Evolutionary conservation across 2,888 invertebrate species (phyloP).

Genomic region (Erpobdella octoculata): DNA sequence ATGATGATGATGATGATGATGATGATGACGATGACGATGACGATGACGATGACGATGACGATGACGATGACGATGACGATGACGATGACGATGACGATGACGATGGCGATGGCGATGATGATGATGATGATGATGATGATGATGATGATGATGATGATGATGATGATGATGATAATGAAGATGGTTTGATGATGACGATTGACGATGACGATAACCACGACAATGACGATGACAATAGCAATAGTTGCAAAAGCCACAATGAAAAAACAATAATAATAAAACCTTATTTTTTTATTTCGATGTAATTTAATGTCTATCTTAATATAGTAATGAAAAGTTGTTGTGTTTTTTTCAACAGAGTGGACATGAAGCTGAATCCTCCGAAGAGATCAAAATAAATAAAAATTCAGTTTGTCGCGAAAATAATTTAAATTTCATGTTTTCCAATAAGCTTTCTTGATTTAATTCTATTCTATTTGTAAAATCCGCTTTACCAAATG

Average conservation of each 20-base stretch:
- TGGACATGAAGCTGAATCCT: too few relatives aligned
- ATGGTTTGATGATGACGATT: not conserved
- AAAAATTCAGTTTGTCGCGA: too few relatives aligned
- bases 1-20: constrained; percentile 16
- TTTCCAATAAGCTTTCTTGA: too few relatives aligned
- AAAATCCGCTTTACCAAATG: too few relatives aligned
- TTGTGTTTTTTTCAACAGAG: too few relatives aligned
- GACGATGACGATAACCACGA: not conserved
- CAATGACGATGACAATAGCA: not conserved
- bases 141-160: constrained; percentile 15
- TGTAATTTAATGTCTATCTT: not conserved
- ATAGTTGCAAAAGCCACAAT: not conserved
- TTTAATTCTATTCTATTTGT: too few relatives aligned
- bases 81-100: constrained; percentile 22
- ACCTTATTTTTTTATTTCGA: not conserved
- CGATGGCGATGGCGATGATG: constrained; percentile 2
- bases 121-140: constrained; percentile 16
- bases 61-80: not conserved
- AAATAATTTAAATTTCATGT: too few relatives aligned
- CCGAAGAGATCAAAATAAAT: too few relatives aligned
- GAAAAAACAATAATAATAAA: not conserved
- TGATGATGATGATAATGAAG: not conserved
- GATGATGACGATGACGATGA: constrained; percentile 24
- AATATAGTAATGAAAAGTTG: not conserved
- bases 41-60: constrained; percentile 7